Conservation (phyloP, 2,888 invertebrate genomes). For the Leptinotarsa tumamoca region DNA sequence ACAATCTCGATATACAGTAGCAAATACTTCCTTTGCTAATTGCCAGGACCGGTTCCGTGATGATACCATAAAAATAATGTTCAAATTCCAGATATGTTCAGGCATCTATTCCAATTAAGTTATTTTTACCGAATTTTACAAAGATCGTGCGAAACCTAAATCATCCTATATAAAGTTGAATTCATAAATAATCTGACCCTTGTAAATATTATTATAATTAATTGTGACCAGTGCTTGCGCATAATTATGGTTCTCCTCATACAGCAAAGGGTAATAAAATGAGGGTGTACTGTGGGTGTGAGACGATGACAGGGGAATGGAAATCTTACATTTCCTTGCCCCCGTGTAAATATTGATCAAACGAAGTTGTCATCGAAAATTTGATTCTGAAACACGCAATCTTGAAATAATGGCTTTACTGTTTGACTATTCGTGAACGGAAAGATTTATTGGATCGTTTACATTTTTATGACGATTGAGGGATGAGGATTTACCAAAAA, state of each 20-base stretch:
- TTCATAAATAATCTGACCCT: too few relatives aligned
- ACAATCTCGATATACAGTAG: too few relatives aligned
- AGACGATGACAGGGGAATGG: constrained; percentile 21
- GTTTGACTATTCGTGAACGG: constrained; percentile 38
- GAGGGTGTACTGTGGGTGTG: constrained; percentile 23
- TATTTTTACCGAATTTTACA: too few relatives aligned
- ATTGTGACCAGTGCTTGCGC: not conserved
- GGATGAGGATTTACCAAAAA: constrained; percentile 35
- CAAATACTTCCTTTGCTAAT: too few relatives aligned
- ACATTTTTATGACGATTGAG: constrained; percentile 40
- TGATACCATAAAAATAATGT: too few relatives aligned
- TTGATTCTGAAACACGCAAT: constrained; percentile 48
- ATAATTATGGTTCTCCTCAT: not conserved
- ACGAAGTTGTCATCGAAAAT: constrained; percentile 52
- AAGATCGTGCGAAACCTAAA: too few relatives aligned
- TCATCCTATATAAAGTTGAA: too few relatives aligned
- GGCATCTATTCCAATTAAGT: too few relatives aligned
- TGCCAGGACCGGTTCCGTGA: too few relatives aligned
- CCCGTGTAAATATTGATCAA: constrained; percentile 50
- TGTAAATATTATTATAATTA: not conserved
- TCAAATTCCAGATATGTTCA: too few relatives aligned
- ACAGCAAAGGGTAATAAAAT: constrained; percentile 15
- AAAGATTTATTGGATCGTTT: constrained; percentile 43
- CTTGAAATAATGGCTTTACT: constrained; percentile 44
- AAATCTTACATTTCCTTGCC: constrained; percentile 42